phyloP scores from a whole-genome alignment of 2,113 vertebrate species.

The Hypomesus transpacificus region DNA sequence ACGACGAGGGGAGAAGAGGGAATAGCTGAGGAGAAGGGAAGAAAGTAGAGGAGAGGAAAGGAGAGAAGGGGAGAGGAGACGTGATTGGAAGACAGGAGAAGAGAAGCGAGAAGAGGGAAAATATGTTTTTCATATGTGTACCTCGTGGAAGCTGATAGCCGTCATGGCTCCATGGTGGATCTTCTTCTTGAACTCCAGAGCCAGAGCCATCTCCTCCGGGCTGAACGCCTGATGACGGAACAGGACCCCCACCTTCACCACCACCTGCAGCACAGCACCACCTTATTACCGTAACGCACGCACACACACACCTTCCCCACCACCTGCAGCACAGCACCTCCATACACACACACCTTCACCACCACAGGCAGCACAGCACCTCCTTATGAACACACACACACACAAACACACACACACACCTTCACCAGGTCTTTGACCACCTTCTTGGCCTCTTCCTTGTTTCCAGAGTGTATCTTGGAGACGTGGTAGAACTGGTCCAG shows the following conservation, averaged over 20 bases:
- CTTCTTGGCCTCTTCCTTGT: conserved; percentile 79
- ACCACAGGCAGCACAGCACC: conserved; percentile 37
- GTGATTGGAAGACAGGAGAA: neutral
- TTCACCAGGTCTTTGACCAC: conserved; percentile 84
- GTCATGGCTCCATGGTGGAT: conserved; percentile 85
- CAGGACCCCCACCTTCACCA: conserved; percentile 82
- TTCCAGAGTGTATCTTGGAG: conserved; percentile 80
- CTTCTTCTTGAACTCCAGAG: conserved; percentile 85
- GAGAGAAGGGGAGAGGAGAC: neutral
- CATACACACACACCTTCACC: conserved; percentile 72
- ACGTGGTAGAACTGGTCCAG: conserved; percentile 83
- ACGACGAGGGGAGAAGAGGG: neutral
- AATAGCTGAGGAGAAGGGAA: neutral
- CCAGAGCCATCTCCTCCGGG: conserved; percentile 75
- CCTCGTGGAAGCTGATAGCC: conserved; percentile 79
- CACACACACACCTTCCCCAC: too few species aligned
- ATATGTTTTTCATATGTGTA: neutral
- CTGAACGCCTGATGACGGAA: conserved; percentile 83
- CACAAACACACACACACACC: conserved; percentile 64
- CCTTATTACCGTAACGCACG: too few species aligned
- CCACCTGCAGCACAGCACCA: conserved; percentile 54
- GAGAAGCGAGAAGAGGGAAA: neutral
- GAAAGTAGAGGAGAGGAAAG: neutral
- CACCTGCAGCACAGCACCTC: too few species aligned
- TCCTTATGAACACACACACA: conserved; percentile 67